A percentile compares a stretch with the other conserved stretches of the same genome.
These are phyloP conservation scores for Bufotes viridis DNA, from an alignment of 2,797 vertebrate genomes.

Conservation along the genomic window DNA sequence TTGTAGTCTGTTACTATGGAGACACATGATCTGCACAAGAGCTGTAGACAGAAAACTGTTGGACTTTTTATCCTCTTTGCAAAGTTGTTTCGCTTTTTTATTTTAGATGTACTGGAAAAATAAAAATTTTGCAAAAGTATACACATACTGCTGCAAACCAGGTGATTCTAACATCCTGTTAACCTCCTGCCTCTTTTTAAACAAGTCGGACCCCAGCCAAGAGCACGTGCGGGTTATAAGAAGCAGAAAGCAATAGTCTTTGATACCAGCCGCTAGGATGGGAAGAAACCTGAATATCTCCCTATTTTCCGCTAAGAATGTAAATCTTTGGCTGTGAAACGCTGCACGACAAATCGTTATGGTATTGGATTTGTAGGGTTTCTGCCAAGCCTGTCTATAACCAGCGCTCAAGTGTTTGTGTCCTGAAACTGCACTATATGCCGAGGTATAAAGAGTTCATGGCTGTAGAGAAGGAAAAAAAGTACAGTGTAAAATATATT, in stretches of 20 bases:
- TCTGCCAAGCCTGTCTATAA: conserved; percentile 16
- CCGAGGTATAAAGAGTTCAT: background rate
- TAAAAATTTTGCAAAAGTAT: too few relatives aligned
- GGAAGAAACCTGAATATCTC: background rate
- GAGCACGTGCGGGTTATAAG: background rate
- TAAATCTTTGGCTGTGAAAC: conserved; percentile 1
- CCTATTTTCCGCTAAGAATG: conserved; percentile 16
- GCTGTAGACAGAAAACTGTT: background rate
- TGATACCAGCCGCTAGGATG: background rate
- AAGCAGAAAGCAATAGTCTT: background rate
- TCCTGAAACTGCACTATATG: background rate
- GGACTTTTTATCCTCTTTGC: too few relatives aligned
- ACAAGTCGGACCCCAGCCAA: too few relatives aligned
- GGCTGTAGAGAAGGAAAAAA: background rate
- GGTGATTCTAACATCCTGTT: too few relatives aligned
- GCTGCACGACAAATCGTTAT: background rate
- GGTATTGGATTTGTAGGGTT: conserved; percentile 30
- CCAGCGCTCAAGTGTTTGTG: background rate
- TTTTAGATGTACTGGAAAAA: too few relatives aligned
- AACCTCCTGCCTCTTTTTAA: too few relatives aligned
- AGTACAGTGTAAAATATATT: background rate
- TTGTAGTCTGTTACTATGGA: background rate
- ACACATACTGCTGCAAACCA: too few relatives aligned
- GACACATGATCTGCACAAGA: background rate
- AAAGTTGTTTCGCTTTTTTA: too few relatives aligned